Conservation (phyloP, 2,797 vertebrate genomes). For the Heliangelus exortis region DNA sequence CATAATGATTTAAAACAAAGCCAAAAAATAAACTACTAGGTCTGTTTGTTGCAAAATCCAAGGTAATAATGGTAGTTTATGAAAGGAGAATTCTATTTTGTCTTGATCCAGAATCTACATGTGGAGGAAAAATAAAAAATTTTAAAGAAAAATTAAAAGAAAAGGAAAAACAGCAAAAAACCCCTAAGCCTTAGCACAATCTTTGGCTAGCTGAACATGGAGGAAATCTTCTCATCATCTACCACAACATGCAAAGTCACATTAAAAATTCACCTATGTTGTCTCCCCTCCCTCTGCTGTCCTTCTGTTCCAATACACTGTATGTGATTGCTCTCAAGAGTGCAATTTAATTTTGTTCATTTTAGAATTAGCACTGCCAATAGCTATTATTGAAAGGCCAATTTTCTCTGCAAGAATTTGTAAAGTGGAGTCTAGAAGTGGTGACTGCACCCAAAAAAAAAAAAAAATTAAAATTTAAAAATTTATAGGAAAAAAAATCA, state of each 20-base stretch:
- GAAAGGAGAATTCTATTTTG: conserved; percentile 41
- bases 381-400: conserved; percentile 60
- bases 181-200: conserved; percentile 7
- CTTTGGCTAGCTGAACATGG: neutral
- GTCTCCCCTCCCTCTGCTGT: neutral
- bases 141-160: too few species aligned
- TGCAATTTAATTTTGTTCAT: conserved; percentile 68
- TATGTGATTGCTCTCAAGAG: conserved; percentile 45
- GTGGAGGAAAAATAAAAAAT: neutral
- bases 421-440: conserved; percentile 21
- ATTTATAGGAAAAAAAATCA: neutral
- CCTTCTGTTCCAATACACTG: conserved; percentile 31
- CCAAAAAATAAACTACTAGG: neutral
- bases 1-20: neutral
- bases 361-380: conserved; percentile 63
- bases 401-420: conserved; percentile 72
- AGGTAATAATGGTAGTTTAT: neutral
- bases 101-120: conserved; percentile 28
- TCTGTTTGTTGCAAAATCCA: neutral
- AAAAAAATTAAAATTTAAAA: neutral
- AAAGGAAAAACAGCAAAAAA: neutral
- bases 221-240: conserved; percentile 1
- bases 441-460: neutral
- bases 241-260: conserved; percentile 37
- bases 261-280: conserved; percentile 59